phyloP scores from a whole-genome alignment of 2,113 vertebrate genomes.

The Gila orcuttii region DNA sequence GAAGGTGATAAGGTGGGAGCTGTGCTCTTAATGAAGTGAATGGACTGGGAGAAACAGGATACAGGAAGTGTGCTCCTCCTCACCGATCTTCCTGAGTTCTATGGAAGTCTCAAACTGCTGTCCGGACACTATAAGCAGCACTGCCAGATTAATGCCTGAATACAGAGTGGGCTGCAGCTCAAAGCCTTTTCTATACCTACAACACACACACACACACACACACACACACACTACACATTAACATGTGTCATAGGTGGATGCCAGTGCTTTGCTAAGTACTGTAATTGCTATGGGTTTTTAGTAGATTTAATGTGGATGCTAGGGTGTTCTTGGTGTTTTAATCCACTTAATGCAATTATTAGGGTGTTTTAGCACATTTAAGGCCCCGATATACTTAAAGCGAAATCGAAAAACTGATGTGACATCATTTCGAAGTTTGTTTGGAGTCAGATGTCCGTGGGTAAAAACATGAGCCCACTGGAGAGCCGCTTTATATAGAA shows the following conservation, averaged over 20 bases:
- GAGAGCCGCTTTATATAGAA: no score
- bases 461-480: no score
- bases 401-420: no score
- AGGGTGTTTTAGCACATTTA: neutral
- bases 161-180: slow-evolving; percentile 94
- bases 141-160: slow-evolving; percentile 91
- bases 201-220: neutral
- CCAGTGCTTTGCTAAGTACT: no score
- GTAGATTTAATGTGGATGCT: neutral
- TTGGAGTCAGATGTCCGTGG: no score
- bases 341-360: neutral
- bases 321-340: neutral
- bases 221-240: neutral
- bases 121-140: slow-evolving; percentile 89
- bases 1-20: neutral
- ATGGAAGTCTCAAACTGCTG: slow-evolving; percentile 94
- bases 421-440: no score
- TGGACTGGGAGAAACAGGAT: neutral
- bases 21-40: neutral
- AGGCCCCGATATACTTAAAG: neutral
- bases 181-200: slow-evolving; percentile 96
- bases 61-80: slow-evolving; percentile 40
- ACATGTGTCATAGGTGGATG: neutral
- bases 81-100: slow-evolving; percentile 95
- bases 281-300: no score